Percentiles rank a stretch among this genome's conserved stretches.
These are phyloP conservation scores for Cephus cinctus DNA, from an alignment of 1,140 invertebrate genomes.

Conservation along the genomic window DNA sequence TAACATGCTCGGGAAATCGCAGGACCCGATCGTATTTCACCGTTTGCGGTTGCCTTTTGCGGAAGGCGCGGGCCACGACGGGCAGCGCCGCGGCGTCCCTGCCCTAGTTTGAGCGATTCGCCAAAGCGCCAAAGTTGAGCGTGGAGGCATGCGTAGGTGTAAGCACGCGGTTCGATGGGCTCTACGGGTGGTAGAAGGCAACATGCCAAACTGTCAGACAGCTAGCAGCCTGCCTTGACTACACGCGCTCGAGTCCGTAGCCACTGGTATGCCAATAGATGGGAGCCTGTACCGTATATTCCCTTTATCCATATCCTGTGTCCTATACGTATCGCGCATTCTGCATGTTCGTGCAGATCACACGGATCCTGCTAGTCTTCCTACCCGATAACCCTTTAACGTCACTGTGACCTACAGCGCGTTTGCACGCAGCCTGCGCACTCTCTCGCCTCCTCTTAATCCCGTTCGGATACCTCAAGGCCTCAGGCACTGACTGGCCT, in stretches of 20 bases:
- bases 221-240: slow-evolving; percentile 22
- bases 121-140: slow-evolving; percentile 21
- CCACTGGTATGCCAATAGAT: slow-evolving; percentile 34
- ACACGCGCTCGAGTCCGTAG: slow-evolving; percentile 30
- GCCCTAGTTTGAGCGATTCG: slow-evolving; percentile 26
- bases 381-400: slow-evolving; percentile 37
- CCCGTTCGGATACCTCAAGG: neutral
- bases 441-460: slow-evolving; percentile 9
- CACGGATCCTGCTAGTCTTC: too few relatives aligned
- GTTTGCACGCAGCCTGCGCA: slow-evolving; percentile 39
- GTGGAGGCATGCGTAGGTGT: slow-evolving; percentile 13
- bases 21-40: too few relatives aligned
- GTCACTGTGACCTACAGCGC: slow-evolving; percentile 38
- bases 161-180: slow-evolving; percentile 19
- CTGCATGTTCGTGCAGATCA: too few relatives aligned
- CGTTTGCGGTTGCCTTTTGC: too few relatives aligned
- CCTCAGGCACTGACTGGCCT: slow-evolving; percentile 5
- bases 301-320: slow-evolving; percentile 6
- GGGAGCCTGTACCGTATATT: slow-evolving; percentile 14
- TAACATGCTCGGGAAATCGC: too few relatives aligned
- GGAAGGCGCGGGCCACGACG: too few relatives aligned
- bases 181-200: slow-evolving; percentile 28
- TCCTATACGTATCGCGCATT: too few relatives aligned
- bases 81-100: slow-evolving; percentile 1
- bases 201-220: slow-evolving; percentile 43